A percentile compares a stretch with the other conserved stretches of the same genome.
These are phyloP conservation scores for Bradynema listronoti DNA, from an alignment of 1,140 invertebrate genomes.

Conservation along the genomic window DNA sequence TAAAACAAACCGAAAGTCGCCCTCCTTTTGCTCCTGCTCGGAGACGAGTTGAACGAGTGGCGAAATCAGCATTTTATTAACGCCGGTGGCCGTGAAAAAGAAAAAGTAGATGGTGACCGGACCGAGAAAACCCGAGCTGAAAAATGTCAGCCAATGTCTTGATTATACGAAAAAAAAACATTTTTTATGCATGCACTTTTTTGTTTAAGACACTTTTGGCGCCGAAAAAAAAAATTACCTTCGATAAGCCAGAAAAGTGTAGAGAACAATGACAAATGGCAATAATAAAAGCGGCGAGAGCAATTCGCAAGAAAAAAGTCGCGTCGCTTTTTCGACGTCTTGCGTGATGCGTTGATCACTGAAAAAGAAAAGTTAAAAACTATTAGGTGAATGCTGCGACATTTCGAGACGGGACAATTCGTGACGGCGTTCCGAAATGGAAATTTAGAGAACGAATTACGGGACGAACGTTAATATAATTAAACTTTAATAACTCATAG, in stretches of 20 bases:
- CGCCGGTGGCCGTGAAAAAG: constrained; percentile 63
- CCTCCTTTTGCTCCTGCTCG: constrained; percentile 64
- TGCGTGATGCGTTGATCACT: constrained; percentile 61
- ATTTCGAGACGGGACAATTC: no score
- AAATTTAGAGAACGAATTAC: no score
- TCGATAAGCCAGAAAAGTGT: constrained; percentile 57
- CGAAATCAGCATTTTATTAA: constrained; percentile 65
- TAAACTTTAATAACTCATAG: no score
- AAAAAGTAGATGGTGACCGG: constrained; percentile 63
- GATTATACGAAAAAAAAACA: no score
- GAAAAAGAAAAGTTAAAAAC: no score
- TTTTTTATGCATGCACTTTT: no score
- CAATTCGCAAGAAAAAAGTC: constrained; percentile 58
- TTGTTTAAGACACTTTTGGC: no score
- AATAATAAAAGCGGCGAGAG: constrained; percentile 59
- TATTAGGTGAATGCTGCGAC: no score
- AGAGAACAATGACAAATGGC: constrained; percentile 61
- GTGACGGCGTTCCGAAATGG: no score
- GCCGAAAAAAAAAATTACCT: no score
- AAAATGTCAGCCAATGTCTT: no score
- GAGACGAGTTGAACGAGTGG: constrained; percentile 64
- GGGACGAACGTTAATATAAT: no score
- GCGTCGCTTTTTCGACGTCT: constrained; percentile 60
- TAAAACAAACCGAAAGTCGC: constrained; percentile 61
- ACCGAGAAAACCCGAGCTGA: constrained; percentile 64